Percentiles rank a stretch among this genome's conserved stretches.
phyloP scores from a whole-genome alignment of 2,113 vertebrate genomes.

The Misgurnus anguillicaudatus region DNA sequence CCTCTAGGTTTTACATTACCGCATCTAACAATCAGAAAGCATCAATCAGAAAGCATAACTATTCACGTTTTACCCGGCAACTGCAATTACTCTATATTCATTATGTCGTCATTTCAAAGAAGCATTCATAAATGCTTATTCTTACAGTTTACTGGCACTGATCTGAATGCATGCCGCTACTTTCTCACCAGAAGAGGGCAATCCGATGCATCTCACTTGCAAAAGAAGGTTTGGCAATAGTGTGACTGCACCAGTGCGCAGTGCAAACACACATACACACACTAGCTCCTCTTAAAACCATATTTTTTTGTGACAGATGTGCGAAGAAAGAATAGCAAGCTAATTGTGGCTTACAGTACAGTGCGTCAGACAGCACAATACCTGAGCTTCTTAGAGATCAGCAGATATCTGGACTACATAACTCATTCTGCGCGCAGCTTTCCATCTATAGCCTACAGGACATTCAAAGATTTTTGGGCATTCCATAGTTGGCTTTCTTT shows the following conservation, averaged over 20 bases:
- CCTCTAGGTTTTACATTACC: not conserved
- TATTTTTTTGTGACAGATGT: conserved; percentile 7
- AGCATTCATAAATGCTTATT: not conserved
- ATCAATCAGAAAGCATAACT: not conserved
- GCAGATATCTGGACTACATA: conserved; percentile 15
- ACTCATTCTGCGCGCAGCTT: conserved; percentile 10
- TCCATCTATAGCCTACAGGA: conserved; percentile 4
- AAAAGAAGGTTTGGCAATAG: conserved; percentile 36
- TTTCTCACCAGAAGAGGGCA: conserved; percentile 53
- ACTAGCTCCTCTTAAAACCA: not conserved
- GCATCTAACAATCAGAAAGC: not conserved
- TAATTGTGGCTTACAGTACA: not conserved
- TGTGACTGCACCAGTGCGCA: conserved; percentile 35
- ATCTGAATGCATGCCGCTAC: conserved; percentile 7
- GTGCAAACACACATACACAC: conserved; percentile 1
- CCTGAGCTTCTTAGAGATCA: not conserved
- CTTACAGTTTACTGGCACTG: no score
- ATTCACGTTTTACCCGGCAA: conserved; percentile 3
- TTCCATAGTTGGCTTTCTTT: not conserved
- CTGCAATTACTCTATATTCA: not conserved
- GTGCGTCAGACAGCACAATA: not conserved
- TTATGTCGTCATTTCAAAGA: conserved; percentile 9
- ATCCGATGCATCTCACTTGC: conserved; percentile 39
- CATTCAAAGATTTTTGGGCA: not conserved
- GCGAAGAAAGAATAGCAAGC: not conserved